Conservation (phyloP, 2,113 vertebrate genomes). For the Crotophaga sulcirostris region DNA sequence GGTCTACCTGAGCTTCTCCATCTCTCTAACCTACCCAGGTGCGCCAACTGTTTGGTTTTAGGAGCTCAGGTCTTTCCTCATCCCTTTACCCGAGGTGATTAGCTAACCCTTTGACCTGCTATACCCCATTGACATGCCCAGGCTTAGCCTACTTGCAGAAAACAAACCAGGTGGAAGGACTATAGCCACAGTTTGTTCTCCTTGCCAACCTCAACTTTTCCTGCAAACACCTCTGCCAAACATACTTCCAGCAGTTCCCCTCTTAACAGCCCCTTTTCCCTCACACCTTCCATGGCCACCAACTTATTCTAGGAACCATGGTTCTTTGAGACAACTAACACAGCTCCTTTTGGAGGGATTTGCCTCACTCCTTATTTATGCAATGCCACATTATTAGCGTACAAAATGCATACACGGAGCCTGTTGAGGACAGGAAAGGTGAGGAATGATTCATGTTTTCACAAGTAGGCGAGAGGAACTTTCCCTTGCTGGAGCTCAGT, state of each 20-base stretch:
- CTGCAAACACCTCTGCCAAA: background rate
- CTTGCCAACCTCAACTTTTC: background rate
- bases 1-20: background rate
- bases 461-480: slow-evolving; percentile 40
- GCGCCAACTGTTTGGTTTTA: background rate
- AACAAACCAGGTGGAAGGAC: background rate
- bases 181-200: background rate
- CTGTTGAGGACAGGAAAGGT: slow-evolving; percentile 62
- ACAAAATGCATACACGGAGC: slow-evolving; percentile 52
- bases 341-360: slow-evolving; percentile 25
- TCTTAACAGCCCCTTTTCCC: background rate
- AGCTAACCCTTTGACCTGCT: slow-evolving; percentile 44
- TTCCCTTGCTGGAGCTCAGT: slow-evolving; percentile 1
- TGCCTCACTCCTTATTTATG: slow-evolving; percentile 56
- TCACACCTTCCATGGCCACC: background rate
- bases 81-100: background rate
- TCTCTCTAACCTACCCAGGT: background rate
- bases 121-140: background rate
- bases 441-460: slow-evolving; percentile 64
- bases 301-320: background rate
- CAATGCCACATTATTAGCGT: slow-evolving; percentile 59
- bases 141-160: background rate
- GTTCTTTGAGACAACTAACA: background rate
- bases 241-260: background rate
- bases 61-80: background rate